Evolutionary conservation across 2,888 invertebrate genomes (phyloP).

Genomic region (Agapostemon virescens): DNA sequence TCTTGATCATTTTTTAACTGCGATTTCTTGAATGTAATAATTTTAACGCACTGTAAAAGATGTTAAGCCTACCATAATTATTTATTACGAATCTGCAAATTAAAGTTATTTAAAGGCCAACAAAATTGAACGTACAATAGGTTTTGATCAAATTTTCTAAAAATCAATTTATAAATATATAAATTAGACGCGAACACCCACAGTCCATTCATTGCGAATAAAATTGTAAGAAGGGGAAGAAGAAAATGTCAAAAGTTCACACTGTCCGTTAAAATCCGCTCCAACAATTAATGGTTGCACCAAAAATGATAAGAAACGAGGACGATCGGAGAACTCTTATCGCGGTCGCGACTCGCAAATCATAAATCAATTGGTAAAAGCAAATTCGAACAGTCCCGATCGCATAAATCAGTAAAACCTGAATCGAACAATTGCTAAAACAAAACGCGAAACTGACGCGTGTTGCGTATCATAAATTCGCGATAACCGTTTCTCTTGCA

Average conservation of each 20-base stretch:
- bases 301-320: neutral
- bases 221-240: neutral
- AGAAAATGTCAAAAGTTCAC: neutral
- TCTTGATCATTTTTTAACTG: no score
- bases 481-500: neutral
- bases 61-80: no score
- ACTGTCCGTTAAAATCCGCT: neutral
- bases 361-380: neutral
- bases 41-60: no score
- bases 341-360: neutral
- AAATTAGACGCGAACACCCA: neutral
- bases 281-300: neutral
- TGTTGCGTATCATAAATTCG: neutral
- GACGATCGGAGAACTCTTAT: neutral
- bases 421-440: neutral
- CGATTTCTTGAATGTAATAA: no score
- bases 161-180: neutral
- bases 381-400: no score
- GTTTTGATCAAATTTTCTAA: neutral
- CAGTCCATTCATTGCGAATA: neutral
- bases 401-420: neutral
- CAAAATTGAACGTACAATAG: neutral
- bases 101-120: neutral
- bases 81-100: no score
- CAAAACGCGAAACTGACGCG: neutral